A percentile compares a stretch with the other conserved stretches of the same genome.
Conservation (phyloP, 2,113 vertebrate genomes). For the Tetraodon nigroviridis region DNA sequence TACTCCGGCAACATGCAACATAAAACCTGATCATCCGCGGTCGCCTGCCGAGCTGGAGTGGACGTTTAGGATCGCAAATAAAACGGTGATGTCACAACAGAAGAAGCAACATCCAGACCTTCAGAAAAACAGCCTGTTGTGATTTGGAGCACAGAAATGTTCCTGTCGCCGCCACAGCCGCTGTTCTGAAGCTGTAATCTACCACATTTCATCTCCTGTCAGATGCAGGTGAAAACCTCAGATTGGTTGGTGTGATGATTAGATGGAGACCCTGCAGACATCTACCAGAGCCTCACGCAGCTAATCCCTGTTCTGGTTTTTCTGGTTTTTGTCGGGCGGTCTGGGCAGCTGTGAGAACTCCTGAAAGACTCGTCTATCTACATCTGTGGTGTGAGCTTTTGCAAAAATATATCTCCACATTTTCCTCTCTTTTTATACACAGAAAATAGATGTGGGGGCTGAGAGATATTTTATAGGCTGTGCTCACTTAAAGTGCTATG, state of each 20-base stretch:
- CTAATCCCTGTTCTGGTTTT: neutral
- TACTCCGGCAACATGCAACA: too few species aligned
- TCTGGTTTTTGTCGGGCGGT: constrained; percentile 39
- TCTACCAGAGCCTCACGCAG: too few species aligned
- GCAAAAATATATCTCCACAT: constrained; percentile 66
- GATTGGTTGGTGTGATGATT: constrained; percentile 27
- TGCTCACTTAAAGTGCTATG: constrained; percentile 72
- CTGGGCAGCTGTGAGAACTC: constrained; percentile 58
- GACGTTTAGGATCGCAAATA: neutral
- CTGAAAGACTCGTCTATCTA: constrained; percentile 19
- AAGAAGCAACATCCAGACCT: neutral
- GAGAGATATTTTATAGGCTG: constrained; percentile 46
- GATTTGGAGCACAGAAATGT: neutral
- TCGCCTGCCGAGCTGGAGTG: too few species aligned
- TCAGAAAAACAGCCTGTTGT: neutral
- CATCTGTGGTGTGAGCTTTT: constrained; percentile 40
- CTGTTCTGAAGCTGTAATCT: neutral
- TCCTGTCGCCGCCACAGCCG: constrained; percentile 1
- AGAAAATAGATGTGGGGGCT: constrained; percentile 52
- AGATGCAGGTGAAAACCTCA: constrained; percentile 49
- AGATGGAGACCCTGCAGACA: neutral
- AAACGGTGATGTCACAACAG: neutral
- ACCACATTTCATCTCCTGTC: constrained; percentile 1
- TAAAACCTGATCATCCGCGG: too few species aligned
- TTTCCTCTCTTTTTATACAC: constrained; percentile 48